Evolutionary conservation across 2,888 invertebrate species (phyloP).

Genomic region (Willowsia nigromaculata): DNA sequence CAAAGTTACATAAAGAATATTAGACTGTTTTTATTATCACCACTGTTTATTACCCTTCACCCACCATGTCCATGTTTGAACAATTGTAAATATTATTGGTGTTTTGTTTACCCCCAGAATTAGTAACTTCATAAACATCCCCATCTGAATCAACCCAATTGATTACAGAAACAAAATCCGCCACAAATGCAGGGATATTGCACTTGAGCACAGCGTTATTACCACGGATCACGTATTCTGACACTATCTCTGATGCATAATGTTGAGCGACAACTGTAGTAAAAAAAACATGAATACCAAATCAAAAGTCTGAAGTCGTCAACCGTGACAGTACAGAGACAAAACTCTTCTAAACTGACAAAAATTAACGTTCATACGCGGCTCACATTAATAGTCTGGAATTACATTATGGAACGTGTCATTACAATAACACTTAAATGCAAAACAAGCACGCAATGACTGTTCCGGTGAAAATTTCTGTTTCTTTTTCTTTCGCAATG

Average conservation of each 20-base stretch:
- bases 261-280: constrained; percentile 86
- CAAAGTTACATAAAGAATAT: neutral
- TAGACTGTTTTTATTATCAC: neutral
- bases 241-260: constrained; percentile 87
- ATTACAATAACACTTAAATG: neutral
- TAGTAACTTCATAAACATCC: constrained; percentile 60
- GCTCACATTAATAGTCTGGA: neutral
- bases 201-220: constrained; percentile 88
- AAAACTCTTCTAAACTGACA: neutral
- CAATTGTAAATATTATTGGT: neutral
- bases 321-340: constrained; percentile 12
- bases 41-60: constrained; percentile 50
- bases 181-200: constrained; percentile 88
- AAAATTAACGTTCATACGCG: neutral
- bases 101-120: constrained; percentile 67
- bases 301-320: constrained; percentile 29
- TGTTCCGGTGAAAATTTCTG: neutral
- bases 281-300: constrained; percentile 29
- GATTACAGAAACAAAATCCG: constrained; percentile 87
- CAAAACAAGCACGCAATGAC: neutral
- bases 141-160: constrained; percentile 86
- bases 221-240: constrained; percentile 87
- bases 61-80: constrained; percentile 69
- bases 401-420: neutral
- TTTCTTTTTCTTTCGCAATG: neutral